These are phyloP conservation scores for Caenorhabditis elegans DNA, from an alignment of 1,140 invertebrate species.

Conservation along the genomic window DNA sequence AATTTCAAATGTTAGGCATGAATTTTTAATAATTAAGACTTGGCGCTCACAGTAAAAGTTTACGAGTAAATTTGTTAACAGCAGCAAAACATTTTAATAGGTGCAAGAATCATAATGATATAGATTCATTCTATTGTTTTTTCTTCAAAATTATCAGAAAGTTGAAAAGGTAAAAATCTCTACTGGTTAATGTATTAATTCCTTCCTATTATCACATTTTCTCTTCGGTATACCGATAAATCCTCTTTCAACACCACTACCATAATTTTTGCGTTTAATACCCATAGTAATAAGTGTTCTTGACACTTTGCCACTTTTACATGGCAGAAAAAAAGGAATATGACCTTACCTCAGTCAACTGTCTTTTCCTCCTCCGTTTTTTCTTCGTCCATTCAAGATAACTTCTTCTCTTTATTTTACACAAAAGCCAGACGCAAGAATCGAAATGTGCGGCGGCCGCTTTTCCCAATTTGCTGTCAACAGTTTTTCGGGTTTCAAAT, in stretches of 20 bases:
- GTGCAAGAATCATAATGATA: too few species aligned
- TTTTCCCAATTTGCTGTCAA: background rate
- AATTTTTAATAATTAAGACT: too few species aligned
- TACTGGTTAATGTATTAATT: too few species aligned
- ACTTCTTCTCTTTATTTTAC: constrained; percentile 3
- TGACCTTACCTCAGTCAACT: constrained; percentile 29
- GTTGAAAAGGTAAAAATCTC: too few species aligned
- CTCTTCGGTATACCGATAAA: too few species aligned
- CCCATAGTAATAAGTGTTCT: constrained; percentile 33
- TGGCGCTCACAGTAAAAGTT: too few species aligned
- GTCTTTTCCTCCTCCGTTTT: background rate
- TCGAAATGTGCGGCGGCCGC: background rate
- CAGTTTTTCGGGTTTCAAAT: background rate
- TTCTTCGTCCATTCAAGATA: constrained; percentile 20
- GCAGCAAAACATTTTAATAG: too few species aligned
- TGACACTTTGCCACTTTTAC: constrained; percentile 11
- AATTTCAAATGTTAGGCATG: too few species aligned
- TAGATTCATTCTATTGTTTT: too few species aligned
- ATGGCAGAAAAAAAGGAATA: background rate
- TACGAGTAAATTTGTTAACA: too few species aligned
- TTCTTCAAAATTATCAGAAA: too few species aligned
- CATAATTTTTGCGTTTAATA: constrained; percentile 21
- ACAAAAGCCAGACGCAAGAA: background rate
- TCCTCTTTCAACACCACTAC: background rate
- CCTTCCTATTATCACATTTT: too few species aligned